Conservation (phyloP, 2,797 vertebrate species). For the Notolabrus celidotus region DNA sequence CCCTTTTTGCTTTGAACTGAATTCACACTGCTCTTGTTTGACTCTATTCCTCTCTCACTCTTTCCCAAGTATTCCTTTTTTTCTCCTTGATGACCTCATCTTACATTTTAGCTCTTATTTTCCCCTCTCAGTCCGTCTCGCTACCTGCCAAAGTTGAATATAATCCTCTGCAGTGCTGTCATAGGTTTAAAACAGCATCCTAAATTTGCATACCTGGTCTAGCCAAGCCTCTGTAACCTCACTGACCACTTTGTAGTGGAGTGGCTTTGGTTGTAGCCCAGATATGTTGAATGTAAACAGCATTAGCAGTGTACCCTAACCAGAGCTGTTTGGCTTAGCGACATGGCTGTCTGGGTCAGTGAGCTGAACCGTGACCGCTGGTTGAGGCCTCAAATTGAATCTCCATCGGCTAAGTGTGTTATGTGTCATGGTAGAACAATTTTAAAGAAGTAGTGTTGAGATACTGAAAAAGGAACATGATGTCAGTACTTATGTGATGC, state of each 20-base stretch:
- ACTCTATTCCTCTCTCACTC: background rate
- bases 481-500: too few relatives aligned
- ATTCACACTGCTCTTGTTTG: conserved; percentile 1
- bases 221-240: conserved; percentile 41
- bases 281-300: conserved; percentile 76
- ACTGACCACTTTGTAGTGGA: conserved; percentile 43
- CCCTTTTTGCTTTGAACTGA: conserved; percentile 6
- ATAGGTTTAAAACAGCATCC: conserved; percentile 29
- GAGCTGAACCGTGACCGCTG: conserved; percentile 50
- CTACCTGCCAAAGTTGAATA: conserved; percentile 14
- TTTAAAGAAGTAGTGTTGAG: conserved; percentile 8
- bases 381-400: conserved; percentile 41
- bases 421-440: conserved; percentile 19
- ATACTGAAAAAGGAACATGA: background rate
- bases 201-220: conserved; percentile 31
- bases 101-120: background rate
- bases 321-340: conserved; percentile 73
- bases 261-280: conserved; percentile 42
- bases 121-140: background rate
- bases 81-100: conserved; percentile 20
- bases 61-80: background rate
- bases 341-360: conserved; percentile 70
- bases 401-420: conserved; percentile 2
- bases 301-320: conserved; percentile 68
- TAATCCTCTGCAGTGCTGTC: conserved; percentile 20